phyloP scores from a whole-genome alignment of 2,797 vertebrate species.

The Pseudomugil tenellus region DNA sequence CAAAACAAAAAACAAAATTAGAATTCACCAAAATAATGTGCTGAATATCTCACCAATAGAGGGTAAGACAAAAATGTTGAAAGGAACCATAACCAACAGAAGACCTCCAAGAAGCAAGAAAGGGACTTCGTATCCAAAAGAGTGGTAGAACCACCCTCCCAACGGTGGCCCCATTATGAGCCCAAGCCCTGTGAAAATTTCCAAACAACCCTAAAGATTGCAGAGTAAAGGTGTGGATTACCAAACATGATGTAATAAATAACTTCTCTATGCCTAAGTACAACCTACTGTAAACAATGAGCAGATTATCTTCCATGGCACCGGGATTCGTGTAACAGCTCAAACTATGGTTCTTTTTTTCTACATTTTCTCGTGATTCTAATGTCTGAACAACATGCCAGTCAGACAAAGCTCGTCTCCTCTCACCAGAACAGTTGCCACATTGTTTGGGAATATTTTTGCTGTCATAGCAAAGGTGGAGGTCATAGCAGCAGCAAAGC shows the following conservation, averaged over 20 bases:
- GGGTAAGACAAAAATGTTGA: slow-evolving; percentile 90
- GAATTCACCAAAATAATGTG: slow-evolving; percentile 1
- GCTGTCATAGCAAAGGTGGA: slow-evolving; percentile 90
- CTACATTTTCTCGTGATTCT: slow-evolving; percentile 54
- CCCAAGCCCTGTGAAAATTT: slow-evolving; percentile 92
- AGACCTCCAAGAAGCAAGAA: slow-evolving; percentile 90
- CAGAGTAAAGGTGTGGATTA: not conserved
- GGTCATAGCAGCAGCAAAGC: slow-evolving; percentile 89
- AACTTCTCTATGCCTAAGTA: not conserved
- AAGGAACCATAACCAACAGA: slow-evolving; percentile 89
- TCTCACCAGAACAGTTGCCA: slow-evolving; percentile 94
- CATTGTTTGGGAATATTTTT: slow-evolving; percentile 91
- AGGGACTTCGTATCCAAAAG: slow-evolving; percentile 92
- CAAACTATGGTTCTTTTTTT: slow-evolving; percentile 21
- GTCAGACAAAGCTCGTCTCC: slow-evolving; percentile 41
- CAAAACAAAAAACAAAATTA: not conserved
- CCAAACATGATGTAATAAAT: not conserved
- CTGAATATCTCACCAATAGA: slow-evolving; percentile 82
- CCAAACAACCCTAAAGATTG: slow-evolving; percentile 88
- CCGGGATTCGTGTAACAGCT: slow-evolving; percentile 24
- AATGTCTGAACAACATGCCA: slow-evolving; percentile 59
- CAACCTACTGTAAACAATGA: not conserved
- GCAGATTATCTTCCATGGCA: slow-evolving; percentile 7
- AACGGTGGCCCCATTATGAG: slow-evolving; percentile 92
- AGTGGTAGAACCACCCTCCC: slow-evolving; percentile 93